A percentile compares a stretch with the other conserved stretches of the same genome.
These are phyloP conservation scores for Vimba vimba DNA, from an alignment of 2,113 vertebrate species.

Conservation along the genomic window DNA sequence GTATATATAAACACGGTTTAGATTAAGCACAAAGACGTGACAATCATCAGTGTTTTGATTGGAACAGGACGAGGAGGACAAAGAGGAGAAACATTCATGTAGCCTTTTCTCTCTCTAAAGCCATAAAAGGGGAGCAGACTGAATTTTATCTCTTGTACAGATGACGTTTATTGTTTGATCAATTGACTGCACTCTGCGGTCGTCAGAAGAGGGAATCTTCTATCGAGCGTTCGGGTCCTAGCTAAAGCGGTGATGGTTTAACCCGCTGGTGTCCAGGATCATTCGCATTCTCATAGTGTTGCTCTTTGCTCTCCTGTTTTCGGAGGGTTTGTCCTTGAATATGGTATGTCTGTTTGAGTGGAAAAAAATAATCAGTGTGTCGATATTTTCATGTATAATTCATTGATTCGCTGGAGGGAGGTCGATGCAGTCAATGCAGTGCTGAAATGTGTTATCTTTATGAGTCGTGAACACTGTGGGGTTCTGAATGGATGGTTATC, in stretches of 20 bases:
- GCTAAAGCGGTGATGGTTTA: neutral
- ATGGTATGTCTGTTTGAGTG: constrained; percentile 48
- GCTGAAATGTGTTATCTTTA: neutral
- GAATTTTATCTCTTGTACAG: neutral
- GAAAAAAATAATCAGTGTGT: constrained; percentile 51
- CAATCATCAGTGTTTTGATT: constrained; percentile 79
- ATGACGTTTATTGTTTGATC: constrained; percentile 6
- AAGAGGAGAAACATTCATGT: constrained; percentile 13
- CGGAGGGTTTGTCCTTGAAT: constrained; percentile 44
- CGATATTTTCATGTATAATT: constrained; percentile 46
- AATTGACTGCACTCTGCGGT: neutral
- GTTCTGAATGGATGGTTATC: constrained; percentile 23
- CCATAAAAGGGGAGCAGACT: constrained; percentile 38
- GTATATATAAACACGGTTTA: constrained; percentile 58
- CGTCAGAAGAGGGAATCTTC: neutral
- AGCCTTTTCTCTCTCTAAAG: constrained; percentile 44
- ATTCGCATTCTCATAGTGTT: constrained; percentile 26
- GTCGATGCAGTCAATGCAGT: constrained; percentile 14
- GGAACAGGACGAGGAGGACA: neutral
- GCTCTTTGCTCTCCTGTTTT: constrained; percentile 5
- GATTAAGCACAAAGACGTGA: constrained; percentile 72
- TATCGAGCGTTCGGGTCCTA: neutral
- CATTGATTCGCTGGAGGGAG: constrained; percentile 23
- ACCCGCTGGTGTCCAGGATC: constrained; percentile 5
- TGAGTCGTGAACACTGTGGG: neutral